Percentiles rank a stretch among this genome's conserved stretches.
Evolutionary conservation across 2,113 vertebrate genomes (phyloP).

Genomic region (Ceyx melanurus): DNA sequence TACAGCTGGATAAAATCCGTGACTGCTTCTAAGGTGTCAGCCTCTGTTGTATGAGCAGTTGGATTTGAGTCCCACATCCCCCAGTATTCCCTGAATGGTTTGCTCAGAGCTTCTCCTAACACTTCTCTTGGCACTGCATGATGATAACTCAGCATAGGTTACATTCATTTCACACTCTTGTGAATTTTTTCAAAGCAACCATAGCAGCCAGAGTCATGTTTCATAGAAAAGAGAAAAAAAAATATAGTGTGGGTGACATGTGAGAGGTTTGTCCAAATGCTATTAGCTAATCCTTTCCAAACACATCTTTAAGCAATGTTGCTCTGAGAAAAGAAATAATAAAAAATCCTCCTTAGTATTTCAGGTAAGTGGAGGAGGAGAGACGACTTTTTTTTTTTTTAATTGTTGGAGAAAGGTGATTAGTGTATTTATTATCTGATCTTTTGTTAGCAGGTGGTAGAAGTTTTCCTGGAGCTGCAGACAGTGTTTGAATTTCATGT

Average conservation of each 20-base stretch:
- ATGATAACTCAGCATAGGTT: neutral
- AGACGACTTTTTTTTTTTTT: neutral
- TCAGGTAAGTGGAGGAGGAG: neutral
- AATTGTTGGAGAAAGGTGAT: neutral
- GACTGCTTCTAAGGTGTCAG: neutral
- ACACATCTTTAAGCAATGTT: neutral
- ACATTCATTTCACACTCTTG: neutral
- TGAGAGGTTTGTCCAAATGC: slow-evolving; percentile 8
- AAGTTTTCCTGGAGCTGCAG: neutral
- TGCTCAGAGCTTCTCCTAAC: slow-evolving; percentile 25
- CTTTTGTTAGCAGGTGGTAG: neutral
- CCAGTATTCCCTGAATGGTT: neutral
- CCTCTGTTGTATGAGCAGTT: neutral
- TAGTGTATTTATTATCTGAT: neutral
- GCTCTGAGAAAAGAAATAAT: neutral
- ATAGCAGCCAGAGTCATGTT: neutral
- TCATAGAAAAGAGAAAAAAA: neutral
- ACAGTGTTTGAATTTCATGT: neutral
- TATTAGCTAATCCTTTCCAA: slow-evolving; percentile 4
- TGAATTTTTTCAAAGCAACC: slow-evolving; percentile 15
- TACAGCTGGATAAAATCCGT: neutral
- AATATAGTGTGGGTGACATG: neutral
- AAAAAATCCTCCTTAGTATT: neutral
- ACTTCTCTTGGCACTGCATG: neutral
- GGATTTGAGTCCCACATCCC: neutral